Conservation (phyloP, 2,113 vertebrate genomes). For the Cromileptes altivelis region DNA sequence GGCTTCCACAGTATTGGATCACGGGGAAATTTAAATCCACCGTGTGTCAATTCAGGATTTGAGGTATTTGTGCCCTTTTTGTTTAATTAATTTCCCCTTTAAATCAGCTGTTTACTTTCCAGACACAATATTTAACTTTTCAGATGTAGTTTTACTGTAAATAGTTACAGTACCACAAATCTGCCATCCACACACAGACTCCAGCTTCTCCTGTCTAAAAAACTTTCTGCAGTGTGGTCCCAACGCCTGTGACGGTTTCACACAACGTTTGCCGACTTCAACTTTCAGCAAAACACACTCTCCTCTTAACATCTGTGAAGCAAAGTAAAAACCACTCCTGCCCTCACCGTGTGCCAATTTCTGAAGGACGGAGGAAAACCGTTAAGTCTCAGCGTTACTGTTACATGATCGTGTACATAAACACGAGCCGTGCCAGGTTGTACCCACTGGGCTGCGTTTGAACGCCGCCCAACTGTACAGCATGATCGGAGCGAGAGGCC, state of each 20-base stretch:
- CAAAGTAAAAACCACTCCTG: constrained; percentile 42
- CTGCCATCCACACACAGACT: constrained; percentile 8
- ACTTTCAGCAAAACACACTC: constrained; percentile 39
- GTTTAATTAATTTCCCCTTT: constrained; percentile 11
- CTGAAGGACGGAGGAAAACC: constrained; percentile 64
- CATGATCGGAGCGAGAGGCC: constrained; percentile 49
- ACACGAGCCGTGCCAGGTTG: constrained; percentile 66
- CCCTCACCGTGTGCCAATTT: constrained; percentile 68
- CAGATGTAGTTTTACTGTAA: constrained; percentile 53
- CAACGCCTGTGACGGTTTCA: constrained; percentile 40
- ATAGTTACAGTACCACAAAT: constrained; percentile 21
- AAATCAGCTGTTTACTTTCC: constrained; percentile 22
- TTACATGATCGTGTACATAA: constrained; percentile 72
- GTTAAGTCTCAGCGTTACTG: constrained; percentile 71
- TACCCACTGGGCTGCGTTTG: constrained; percentile 53
- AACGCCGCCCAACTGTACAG: constrained; percentile 48
- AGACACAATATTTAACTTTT: constrained; percentile 45
- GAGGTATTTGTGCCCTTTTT: constrained; percentile 13
- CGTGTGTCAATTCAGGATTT: background rate
- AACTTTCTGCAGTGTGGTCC: constrained; percentile 10
- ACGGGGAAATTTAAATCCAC: constrained; percentile 6
- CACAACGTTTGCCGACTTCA: constrained; percentile 28
- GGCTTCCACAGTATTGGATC: constrained; percentile 20
- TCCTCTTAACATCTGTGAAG: constrained; percentile 52
- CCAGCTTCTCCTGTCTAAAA: constrained; percentile 13